A percentile compares a stretch with the other conserved stretches of the same genome.
These are phyloP conservation scores for Aphis gossypii DNA, from an alignment of 1,140 invertebrate genomes.

Conservation along the genomic window DNA sequence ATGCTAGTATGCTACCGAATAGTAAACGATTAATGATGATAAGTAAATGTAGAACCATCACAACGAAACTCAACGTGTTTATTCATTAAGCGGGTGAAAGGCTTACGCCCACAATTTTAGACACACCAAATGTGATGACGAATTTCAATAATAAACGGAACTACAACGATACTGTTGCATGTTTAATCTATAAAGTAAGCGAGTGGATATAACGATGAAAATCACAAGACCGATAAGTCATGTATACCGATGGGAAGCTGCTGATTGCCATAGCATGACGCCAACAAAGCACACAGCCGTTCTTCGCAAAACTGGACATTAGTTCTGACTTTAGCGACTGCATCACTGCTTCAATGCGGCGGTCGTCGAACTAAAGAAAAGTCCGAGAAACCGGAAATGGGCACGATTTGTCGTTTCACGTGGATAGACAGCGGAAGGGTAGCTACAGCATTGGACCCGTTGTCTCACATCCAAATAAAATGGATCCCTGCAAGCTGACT, in stretches of 20 bases:
- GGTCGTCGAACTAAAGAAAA: background rate
- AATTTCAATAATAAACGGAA: background rate
- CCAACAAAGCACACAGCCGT: no score
- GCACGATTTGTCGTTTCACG: background rate
- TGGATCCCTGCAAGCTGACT: background rate
- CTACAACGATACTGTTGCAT: background rate
- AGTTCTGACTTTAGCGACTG: background rate
- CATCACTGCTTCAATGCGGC: background rate
- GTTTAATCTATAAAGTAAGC: background rate
- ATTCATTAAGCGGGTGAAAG: background rate
- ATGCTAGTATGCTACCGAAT: background rate
- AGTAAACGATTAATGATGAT: background rate
- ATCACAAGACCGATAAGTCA: background rate
- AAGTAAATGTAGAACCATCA: background rate
- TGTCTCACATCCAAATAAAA: background rate
- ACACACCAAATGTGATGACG: background rate
- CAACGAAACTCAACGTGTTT: background rate
- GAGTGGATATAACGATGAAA: background rate
- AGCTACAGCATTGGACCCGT: background rate
- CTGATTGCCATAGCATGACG: no score
- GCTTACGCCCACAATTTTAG: background rate
- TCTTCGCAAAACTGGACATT: background rate
- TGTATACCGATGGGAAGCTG: no score
- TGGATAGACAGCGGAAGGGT: background rate
- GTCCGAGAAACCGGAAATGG: background rate